Evolutionary conservation across 2,797 vertebrate genomes (phyloP), one percentile per base, ranked within the genome.

Genomic region (Poeciliopsis paucimaculata): DNA sequence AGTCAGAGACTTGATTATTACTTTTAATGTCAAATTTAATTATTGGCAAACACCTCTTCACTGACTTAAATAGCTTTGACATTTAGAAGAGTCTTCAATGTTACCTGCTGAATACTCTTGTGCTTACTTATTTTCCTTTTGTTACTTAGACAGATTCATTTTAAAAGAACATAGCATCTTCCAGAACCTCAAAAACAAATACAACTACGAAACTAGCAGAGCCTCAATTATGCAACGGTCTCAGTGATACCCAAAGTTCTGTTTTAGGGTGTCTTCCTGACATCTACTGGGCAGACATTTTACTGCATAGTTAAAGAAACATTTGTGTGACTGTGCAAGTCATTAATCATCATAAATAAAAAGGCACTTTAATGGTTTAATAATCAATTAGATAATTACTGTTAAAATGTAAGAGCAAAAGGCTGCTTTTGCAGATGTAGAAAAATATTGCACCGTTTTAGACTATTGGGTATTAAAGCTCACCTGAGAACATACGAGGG

Each of bases 401-500:
- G 53, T 71, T 55, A 71, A 43, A 77, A 13, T 41, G 16, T 20
- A 57, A 23, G 31, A 70, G 78, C 53, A 77, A 28, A 5, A 77
- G 16, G 41, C 28, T 39, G 0, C 20, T 68, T 15, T 75, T 23
- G n/a, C n/a, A 47, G 20, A 3, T 53, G 26, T 6, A 78, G 34
- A 77, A 11, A 74, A 23, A 71, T 8, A n/a, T 26, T 2, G 10
- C 2, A 16, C 0, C 45, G 12, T 26, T 45, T 43, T 8, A 71
- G 16, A 75, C 2, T 43, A 10, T 20, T 23, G 12, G 31, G 47
- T 45, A 15, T 26, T 55, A 15, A 70, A 74, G 73, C 82, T 96
- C 94, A 98, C 98, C 98, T 98, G 81, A 99, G 94, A 66, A 99
- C 97, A 71, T 98, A 98, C 20, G 98, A 99, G 81, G 98, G 98